Evolutionary conservation across 2,888 invertebrate genomes (phyloP).

Genomic region (Odontocolon sp.): DNA sequence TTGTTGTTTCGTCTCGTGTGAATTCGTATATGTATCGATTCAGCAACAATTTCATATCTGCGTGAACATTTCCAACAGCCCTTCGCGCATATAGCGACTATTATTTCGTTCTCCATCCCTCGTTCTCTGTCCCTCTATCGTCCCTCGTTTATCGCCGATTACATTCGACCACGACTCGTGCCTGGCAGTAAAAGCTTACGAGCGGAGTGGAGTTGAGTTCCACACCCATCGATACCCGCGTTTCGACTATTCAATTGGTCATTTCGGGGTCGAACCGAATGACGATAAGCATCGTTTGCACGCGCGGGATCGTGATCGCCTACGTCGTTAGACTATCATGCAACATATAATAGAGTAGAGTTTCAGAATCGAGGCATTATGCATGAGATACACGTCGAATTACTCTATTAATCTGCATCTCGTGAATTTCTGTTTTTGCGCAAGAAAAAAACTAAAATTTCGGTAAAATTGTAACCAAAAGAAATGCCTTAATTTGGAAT

Average conservation of each 20-base stretch:
- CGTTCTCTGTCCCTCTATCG: conserved; percentile 9
- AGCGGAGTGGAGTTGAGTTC: conserved; percentile 44
- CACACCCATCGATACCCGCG: conserved; percentile 27
- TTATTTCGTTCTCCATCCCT: background rate
- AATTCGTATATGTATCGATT: conserved; percentile 36
- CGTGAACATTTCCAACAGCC: conserved; percentile 21
- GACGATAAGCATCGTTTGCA: conserved; percentile 52
- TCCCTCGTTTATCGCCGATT: conserved; percentile 53
- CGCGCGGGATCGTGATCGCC: background rate
- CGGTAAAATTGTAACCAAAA: background rate
- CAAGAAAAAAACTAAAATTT: background rate
- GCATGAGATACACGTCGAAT: too few species aligned
- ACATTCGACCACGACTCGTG: conserved; percentile 50
- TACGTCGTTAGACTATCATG: conserved; percentile 34
- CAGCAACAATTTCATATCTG: conserved; percentile 13
- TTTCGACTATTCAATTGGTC: conserved; percentile 60
- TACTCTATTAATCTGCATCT: too few species aligned
- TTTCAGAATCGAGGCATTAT: background rate
- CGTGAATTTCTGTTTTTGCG: background rate
- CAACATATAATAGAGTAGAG: background rate
- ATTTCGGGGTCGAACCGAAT: conserved; percentile 51
- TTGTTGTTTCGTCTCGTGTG: conserved; percentile 11
- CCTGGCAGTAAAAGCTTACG: conserved; percentile 63
- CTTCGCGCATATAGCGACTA: background rate
- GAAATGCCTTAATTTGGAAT: too few species aligned